Conservation (phyloP, 2,113 vertebrate genomes). For the human region DNA sequence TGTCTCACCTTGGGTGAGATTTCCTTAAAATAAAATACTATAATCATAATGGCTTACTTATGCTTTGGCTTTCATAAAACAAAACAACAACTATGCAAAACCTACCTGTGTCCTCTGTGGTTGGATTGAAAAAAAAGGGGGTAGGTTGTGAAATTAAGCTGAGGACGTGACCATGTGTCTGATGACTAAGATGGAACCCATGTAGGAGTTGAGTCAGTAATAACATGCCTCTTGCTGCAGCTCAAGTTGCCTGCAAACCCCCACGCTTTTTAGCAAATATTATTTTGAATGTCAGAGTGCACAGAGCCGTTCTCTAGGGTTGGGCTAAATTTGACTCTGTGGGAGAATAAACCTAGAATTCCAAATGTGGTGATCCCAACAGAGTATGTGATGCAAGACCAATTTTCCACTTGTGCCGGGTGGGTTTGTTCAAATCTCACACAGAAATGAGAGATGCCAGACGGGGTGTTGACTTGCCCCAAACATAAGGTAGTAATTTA, state of each 20-base stretch:
- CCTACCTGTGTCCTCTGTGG: slow-evolving; percentile 46
- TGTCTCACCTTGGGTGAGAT: not conserved
- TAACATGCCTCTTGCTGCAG: slow-evolving; percentile 71
- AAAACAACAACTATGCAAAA: slow-evolving; percentile 42
- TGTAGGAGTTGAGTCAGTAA: slow-evolving; percentile 86
- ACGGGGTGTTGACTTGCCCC: slow-evolving; percentile 65
- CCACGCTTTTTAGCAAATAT: slow-evolving; percentile 59
- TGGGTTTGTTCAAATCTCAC: slow-evolving; percentile 72
- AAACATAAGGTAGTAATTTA: slow-evolving; percentile 61
- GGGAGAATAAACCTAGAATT: slow-evolving; percentile 69
- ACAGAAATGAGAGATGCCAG: slow-evolving; percentile 70
- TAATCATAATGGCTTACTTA: slow-evolving; percentile 22
- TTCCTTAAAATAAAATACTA: slow-evolving; percentile 62
- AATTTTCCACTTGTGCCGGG: slow-evolving; percentile 65
- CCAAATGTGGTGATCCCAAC: slow-evolving; percentile 62
- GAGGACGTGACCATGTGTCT: slow-evolving; percentile 75
- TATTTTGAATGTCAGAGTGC: slow-evolving; percentile 68
- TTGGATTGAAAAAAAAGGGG: slow-evolving; percentile 44
- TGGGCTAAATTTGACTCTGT: slow-evolving; percentile 54
- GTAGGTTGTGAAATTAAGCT: slow-evolving; percentile 79
- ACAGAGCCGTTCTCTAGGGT: not conserved
- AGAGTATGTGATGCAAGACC: slow-evolving; percentile 44
- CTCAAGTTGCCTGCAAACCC: slow-evolving; percentile 63
- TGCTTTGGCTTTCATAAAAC: not conserved
- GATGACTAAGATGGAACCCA: slow-evolving; percentile 84